Evolutionary conservation across 2,888 invertebrate genomes (phyloP).

Genomic region (Hirtodrosophila cameraria): DNA sequence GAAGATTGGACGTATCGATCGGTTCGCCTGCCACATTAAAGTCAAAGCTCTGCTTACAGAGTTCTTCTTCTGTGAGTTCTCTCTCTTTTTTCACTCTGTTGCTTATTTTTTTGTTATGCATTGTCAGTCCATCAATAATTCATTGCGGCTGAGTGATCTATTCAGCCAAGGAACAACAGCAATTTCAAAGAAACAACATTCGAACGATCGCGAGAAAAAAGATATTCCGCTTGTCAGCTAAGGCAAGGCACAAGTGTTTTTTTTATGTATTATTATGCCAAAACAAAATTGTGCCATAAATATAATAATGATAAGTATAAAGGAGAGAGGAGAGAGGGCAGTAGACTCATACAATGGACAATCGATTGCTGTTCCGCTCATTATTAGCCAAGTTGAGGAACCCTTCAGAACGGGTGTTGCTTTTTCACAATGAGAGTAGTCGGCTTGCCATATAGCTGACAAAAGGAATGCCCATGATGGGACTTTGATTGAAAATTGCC

Average conservation of each 20-base stretch:
- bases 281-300: conserved; percentile 75
- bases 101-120: conserved; percentile 18
- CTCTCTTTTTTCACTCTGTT: conserved; percentile 4
- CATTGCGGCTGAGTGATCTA: conserved; percentile 73
- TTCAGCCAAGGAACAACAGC: conserved; percentile 45
- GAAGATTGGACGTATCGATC: conserved; percentile 44
- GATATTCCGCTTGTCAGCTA: conserved; percentile 75
- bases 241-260: conserved; percentile 66
- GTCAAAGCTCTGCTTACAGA: conserved; percentile 53
- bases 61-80: conserved; percentile 1
- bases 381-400: conserved; percentile 59
- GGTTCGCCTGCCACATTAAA: conserved; percentile 71
- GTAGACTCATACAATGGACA: conserved; percentile 34
- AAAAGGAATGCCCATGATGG: conserved; percentile 47
- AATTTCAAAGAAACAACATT: conserved; percentile 2
- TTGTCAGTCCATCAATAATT: conserved; percentile 71
- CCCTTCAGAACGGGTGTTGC: conserved; percentile 72
- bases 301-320: conserved; percentile 68
- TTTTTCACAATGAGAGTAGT: conserved; percentile 61
- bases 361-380: conserved; percentile 62
- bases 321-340: neutral
- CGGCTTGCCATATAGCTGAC: conserved; percentile 32
- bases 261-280: conserved; percentile 48
- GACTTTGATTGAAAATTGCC: conserved; percentile 82
- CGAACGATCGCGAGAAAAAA: conserved; percentile 72